A percentile compares a stretch with the other conserved stretches of the same genome.
Evolutionary conservation across 2,113 vertebrate genomes (phyloP).

Genomic region (Thinocorus orbignyianus): DNA sequence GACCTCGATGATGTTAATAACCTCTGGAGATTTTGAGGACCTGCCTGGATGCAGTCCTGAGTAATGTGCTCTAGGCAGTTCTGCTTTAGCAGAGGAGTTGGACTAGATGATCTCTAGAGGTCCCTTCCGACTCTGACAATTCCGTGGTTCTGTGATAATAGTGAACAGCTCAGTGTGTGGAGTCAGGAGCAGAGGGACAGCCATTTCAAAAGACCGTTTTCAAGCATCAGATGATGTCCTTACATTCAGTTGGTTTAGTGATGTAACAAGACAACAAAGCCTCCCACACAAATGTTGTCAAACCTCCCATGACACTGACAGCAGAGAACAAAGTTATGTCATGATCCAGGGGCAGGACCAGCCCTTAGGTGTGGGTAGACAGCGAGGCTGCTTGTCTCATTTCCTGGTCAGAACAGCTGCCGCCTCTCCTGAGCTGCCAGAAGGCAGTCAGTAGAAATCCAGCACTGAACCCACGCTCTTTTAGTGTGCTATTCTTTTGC

Average conservation of each 20-base stretch:
- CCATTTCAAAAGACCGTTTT: background rate
- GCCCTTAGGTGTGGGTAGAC: background rate
- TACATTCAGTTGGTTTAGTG: background rate
- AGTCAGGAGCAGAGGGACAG: background rate
- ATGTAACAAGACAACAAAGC: background rate
- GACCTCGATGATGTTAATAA: background rate
- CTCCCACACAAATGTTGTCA: background rate
- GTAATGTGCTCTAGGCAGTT: too few species aligned
- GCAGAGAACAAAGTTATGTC: background rate
- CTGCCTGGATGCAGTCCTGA: too few species aligned
- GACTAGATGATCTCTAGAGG: too few species aligned
- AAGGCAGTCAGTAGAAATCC: background rate
- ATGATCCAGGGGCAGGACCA: background rate
- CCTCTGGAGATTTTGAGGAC: too few species aligned
- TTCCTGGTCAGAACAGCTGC: background rate
- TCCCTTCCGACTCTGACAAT: too few species aligned
- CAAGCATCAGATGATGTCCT: background rate
- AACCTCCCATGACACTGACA: background rate
- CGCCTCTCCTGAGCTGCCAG: background rate
- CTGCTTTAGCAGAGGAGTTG: too few species aligned
- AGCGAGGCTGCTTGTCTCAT: background rate
- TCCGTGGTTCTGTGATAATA: too few species aligned
- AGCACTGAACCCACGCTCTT: accelerated
- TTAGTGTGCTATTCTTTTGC: background rate
- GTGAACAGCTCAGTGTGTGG: background rate